Base-by-base conservation (phyloP, 64 coral and sea anemone species). In the Porites lutea region DNA sequence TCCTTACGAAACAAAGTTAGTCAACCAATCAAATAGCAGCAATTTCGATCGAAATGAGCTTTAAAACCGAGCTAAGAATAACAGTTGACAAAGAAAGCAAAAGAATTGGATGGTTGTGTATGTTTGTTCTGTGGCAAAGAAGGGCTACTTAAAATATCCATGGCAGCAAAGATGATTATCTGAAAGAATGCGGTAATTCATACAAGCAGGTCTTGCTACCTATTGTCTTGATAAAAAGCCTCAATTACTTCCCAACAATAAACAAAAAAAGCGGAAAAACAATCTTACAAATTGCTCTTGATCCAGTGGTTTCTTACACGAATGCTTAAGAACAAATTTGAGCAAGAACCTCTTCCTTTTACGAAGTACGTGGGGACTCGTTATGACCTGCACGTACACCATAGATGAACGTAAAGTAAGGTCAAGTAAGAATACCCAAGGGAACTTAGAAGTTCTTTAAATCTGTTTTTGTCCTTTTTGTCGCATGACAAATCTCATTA, bases 131-230 rank as follows among this genome's bases (percentile, higher is more conserved):
- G 15, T 7, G 6, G 6, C 5, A 11, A 7, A 55, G 5, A 55
- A 55, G 53, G 5, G 11, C 46, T 75, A 44, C 50, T 13, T 47
- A 11, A 51, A 14, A 44, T 82, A 23, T 4, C 79, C 59, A 8
- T 61, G 58, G 79, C 13, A 82, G 65, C 23, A 5, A 64, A 14
- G 6, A 16, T 48, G 79, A 64, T 63, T 48, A 59, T 48, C 14
- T 45, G 10, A 82, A 48, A 47, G 79, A 82, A 82, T 82, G 79
- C 37, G 73, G 73, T 75, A 75, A 75, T 46, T 75, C 45, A 75
- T 10, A 15, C 10, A 10, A 18, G 37, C 3, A 46, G 21, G 18
- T 2, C 27, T 72, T 9, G 27, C 27, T 37, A 37, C 27, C 21
- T 72, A 46, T 74, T 74, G 71, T 74, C 13, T 45, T 13, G 6